A percentile compares a stretch with the other conserved stretches of the same genome.
These are phyloP conservation scores for Entomobrya proxima DNA, from an alignment of 2,888 invertebrate species.

Conservation along the genomic window DNA sequence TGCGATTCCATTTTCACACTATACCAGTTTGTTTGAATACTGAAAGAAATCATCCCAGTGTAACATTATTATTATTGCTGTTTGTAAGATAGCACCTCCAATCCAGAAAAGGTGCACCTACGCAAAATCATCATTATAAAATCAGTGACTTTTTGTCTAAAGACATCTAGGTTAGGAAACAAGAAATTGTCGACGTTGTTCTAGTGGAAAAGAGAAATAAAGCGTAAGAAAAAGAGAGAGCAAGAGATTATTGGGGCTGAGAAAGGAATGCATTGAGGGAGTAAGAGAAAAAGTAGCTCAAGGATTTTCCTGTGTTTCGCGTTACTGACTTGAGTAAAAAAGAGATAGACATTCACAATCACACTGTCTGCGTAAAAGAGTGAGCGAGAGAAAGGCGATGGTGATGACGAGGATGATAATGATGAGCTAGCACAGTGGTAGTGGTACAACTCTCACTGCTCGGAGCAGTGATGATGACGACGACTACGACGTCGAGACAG, in stretches of 20 bases:
- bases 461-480: not conserved
- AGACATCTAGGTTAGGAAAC: not conserved
- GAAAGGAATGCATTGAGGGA: not conserved
- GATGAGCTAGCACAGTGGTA: too few relatives aligned
- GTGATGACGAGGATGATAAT: conserved; percentile 44
- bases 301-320: conserved; percentile 46
- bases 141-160: too few relatives aligned
- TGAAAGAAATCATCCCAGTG: conserved; percentile 19
- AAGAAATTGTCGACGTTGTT: conserved; percentile 2
- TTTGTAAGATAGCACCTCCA: not conserved
- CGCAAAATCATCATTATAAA: conserved; percentile 26
- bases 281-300: conserved; percentile 47
- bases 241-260: too few relatives aligned
- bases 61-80: conserved; percentile 6
- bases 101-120: conserved; percentile 1
- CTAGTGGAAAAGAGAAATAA: conserved; percentile 21
- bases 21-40: conserved; percentile 4
- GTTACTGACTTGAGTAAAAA: not conserved
- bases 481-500: not conserved
- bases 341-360: not conserved
- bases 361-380: not conserved
- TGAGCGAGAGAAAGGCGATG: not conserved
- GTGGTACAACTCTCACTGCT: too few relatives aligned
- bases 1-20: not conserved
- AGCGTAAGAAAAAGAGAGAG: conserved; percentile 17